phyloP scores from a whole-genome alignment of 1,140 invertebrate genomes.

The Dufourea novaeangliae region DNA sequence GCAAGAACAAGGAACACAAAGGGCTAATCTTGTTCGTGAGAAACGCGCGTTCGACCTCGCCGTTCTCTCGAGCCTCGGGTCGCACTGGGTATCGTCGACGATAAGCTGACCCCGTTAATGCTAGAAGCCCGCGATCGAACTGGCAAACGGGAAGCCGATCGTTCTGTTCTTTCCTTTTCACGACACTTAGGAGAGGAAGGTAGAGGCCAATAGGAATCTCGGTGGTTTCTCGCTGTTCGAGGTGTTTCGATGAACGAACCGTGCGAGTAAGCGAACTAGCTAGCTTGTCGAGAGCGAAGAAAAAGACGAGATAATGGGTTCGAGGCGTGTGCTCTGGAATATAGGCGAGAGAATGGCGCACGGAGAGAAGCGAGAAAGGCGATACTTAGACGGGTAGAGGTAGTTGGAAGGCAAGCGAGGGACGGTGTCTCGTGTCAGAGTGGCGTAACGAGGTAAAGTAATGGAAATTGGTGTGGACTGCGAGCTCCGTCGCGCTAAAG shows the following conservation, averaged over 20 bases:
- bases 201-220: too few relatives aligned
- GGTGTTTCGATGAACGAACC: neutral
- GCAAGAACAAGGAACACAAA: constrained; percentile 57
- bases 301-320: constrained; percentile 5
- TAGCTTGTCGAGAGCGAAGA: neutral
- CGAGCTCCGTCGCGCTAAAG: constrained; percentile 38
- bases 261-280: neutral
- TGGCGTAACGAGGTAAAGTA: constrained; percentile 70
- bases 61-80: constrained; percentile 22
- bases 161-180: neutral
- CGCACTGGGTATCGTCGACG: neutral
- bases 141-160: neutral
- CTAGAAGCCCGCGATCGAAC: neutral
- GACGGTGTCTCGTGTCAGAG: constrained; percentile 33
- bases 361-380: constrained; percentile 29
- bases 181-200: too few relatives aligned
- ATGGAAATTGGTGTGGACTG: constrained; percentile 70
- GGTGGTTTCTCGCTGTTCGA: too few relatives aligned
- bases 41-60: constrained; percentile 52
- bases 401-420: constrained; percentile 2
- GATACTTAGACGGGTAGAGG: constrained; percentile 32
- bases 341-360: neutral
- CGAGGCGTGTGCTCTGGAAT: neutral
- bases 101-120: constrained; percentile 37
- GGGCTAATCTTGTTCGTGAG: constrained; percentile 51